Evolutionary conservation across 2,888 invertebrate species (phyloP).

Genomic region (Dorcus hopei): DNA sequence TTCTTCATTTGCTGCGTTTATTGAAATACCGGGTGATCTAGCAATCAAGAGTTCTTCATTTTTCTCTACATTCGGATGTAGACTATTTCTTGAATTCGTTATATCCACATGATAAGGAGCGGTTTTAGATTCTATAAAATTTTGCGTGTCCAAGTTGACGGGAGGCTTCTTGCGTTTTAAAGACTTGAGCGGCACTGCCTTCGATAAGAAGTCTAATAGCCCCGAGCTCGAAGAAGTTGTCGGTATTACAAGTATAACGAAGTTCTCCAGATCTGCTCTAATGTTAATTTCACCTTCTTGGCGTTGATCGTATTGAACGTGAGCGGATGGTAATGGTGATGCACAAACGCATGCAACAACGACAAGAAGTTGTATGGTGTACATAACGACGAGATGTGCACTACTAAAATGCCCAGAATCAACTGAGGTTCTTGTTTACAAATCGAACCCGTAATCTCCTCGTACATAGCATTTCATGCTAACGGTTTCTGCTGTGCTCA

Average conservation of each 20-base stretch:
- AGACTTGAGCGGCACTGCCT: conserved; percentile 30
- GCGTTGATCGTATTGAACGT: conserved; percentile 60
- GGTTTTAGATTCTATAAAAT: conserved; percentile 66
- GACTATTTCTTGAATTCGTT: conserved; percentile 31
- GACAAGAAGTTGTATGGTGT: no score
- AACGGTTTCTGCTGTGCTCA: no score
- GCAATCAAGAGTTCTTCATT: conserved; percentile 36
- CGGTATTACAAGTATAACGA: conserved; percentile 66
- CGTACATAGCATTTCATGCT: no score
- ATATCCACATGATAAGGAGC: conserved; percentile 68
- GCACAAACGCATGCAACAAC: not conserved
- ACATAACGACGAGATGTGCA: no score
- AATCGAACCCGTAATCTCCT: no score
- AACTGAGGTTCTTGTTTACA: no score
- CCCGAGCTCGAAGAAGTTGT: conserved; percentile 19
- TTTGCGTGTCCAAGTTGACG: conserved; percentile 41
- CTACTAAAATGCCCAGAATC: no score
- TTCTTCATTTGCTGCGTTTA: not conserved
- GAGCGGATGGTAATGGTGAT: not conserved
- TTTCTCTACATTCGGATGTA: conserved; percentile 28
- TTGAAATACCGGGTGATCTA: conserved; percentile 17
- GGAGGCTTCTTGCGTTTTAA: conserved; percentile 19
- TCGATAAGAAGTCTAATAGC: conserved; percentile 40
- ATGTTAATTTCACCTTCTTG: conserved; percentile 75
- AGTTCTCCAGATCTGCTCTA: conserved; percentile 70